phyloP scores from a whole-genome alignment of 2,888 invertebrate species.

The Morpho deidamia region DNA sequence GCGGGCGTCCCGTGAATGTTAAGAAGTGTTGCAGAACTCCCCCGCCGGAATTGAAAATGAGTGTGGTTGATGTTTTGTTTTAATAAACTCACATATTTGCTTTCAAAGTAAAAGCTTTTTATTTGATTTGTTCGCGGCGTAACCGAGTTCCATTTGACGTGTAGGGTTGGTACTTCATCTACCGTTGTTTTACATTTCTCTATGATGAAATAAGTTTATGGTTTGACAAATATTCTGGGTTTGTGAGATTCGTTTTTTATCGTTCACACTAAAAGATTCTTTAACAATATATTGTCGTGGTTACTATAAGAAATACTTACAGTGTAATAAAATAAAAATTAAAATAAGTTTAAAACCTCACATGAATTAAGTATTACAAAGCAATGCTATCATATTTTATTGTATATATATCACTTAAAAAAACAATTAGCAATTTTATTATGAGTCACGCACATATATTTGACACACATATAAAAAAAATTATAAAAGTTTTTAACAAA shows the following conservation, averaged over 20 bases:
- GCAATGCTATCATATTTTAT: no score
- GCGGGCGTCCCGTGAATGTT: constrained; percentile 54
- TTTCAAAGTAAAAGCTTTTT: constrained; percentile 59
- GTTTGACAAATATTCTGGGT: neutral
- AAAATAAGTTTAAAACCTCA: no score
- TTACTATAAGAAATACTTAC: no score
- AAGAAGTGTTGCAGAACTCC: constrained; percentile 51
- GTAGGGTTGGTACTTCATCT: constrained; percentile 32
- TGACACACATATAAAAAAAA: no score
- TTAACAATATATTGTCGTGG: no score
- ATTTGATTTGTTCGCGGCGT: constrained; percentile 52
- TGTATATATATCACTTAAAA: no score
- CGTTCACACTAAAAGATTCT: no score
- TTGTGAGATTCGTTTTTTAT: neutral
- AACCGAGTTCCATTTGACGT: constrained; percentile 38
- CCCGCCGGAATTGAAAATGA: constrained; percentile 64
- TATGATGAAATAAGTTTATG: neutral
- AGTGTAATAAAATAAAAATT: no score
- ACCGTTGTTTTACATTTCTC: constrained; percentile 3
- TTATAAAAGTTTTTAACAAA: no score
- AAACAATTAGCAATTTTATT: no score
- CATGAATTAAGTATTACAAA: no score
- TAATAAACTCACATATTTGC: constrained; percentile 68
- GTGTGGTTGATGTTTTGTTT: constrained; percentile 62
- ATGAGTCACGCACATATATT: no score